Evolutionary conservation across 1,140 invertebrate species (phyloP).

Genomic region (Apis cerana): DNA sequence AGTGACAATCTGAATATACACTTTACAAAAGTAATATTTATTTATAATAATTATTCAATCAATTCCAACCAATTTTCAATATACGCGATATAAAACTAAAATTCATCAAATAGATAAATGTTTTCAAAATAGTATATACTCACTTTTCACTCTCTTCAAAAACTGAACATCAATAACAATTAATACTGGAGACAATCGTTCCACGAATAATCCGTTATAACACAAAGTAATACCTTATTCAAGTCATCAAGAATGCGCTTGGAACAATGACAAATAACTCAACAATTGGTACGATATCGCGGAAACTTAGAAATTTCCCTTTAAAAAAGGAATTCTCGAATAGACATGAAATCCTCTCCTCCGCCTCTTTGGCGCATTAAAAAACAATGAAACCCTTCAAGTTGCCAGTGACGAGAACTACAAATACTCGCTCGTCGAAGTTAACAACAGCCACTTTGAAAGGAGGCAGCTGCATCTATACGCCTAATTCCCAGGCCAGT

Average conservation of each 20-base stretch:
- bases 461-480: constrained; percentile 5
- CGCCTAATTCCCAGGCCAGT: constrained; percentile 35
- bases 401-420: neutral
- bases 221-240: neutral
- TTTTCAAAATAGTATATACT: too few species aligned
- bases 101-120: too few species aligned
- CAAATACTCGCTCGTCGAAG: neutral
- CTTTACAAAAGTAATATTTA: too few species aligned
- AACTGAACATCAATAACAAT: too few species aligned
- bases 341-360: neutral
- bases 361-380: neutral
- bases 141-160: too few species aligned
- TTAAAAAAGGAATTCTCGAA: neutral
- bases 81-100: too few species aligned
- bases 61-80: too few species aligned
- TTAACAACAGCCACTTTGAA: constrained; percentile 12
- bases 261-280: neutral
- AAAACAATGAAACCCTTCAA: neutral
- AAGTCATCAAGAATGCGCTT: neutral
- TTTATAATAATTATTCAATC: too few species aligned
- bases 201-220: neutral
- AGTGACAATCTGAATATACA: too few species aligned
- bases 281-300: neutral
- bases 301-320: neutral
- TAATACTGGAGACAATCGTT: neutral